A percentile compares a stretch with the other conserved stretches of the same genome.
These are phyloP conservation scores for Xyrichtys novacula DNA, from an alignment of 2,797 vertebrate species.

Conservation along the genomic window DNA sequence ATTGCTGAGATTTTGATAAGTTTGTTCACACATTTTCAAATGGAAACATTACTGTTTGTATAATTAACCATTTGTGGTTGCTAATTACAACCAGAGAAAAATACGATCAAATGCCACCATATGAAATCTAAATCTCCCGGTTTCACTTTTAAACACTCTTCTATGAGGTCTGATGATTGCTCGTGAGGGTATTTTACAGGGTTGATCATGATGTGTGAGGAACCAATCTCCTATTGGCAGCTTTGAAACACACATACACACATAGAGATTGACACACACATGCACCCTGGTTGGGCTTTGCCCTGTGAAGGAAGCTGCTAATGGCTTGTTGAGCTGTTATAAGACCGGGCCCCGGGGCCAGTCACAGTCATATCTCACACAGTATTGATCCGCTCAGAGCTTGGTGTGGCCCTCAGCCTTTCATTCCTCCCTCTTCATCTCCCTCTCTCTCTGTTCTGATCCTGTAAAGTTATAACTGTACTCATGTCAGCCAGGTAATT, in stretches of 20 bases:
- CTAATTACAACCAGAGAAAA: not conserved
- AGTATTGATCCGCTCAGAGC: slow-evolving; percentile 74
- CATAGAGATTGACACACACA: slow-evolving; percentile 27
- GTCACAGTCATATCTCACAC: slow-evolving; percentile 68
- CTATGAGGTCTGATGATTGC: slow-evolving; percentile 1
- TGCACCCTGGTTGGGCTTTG: not conserved
- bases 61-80: not conserved
- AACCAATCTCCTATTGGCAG: slow-evolving; percentile 26
- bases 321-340: slow-evolving; percentile 75
- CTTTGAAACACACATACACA: slow-evolving; percentile 22
- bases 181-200: slow-evolving; percentile 15
- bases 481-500: slow-evolving; percentile 95
- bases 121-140: not conserved
- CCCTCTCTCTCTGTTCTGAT: slow-evolving; percentile 87
- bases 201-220: slow-evolving; percentile 41
- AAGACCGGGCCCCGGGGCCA: slow-evolving; percentile 57
- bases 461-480: slow-evolving; percentile 97
- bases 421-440: slow-evolving; percentile 67
- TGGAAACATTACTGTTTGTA: too few relatives aligned
- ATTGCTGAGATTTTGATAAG: too few relatives aligned
- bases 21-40: too few relatives aligned
- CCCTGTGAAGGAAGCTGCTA: slow-evolving; percentile 55
- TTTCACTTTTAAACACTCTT: slow-evolving; percentile 7
- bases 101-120: not conserved
- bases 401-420: slow-evolving; percentile 73